Percentiles rank a stretch among this genome's conserved stretches.
Conservation (phyloP, 2,888 invertebrate genomes). For the Dolichomitus sp. region DNA sequence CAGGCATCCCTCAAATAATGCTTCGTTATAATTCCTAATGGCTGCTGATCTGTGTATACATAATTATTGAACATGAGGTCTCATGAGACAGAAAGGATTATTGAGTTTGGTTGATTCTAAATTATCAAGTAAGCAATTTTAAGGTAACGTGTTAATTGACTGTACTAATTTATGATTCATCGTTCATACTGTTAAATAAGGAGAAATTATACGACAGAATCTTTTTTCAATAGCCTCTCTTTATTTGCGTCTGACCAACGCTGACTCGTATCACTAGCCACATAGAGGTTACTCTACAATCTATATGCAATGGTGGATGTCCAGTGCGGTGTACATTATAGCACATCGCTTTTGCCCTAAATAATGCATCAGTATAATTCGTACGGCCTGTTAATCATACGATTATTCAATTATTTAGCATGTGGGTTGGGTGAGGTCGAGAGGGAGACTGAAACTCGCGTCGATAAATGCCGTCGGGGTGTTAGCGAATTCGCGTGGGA, state of each 20-base stretch:
- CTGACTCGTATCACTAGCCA: slow-evolving; percentile 9
- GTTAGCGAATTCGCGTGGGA: slow-evolving; percentile 52
- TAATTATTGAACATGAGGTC: slow-evolving; percentile 74
- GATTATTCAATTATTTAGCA: slow-evolving; percentile 79
- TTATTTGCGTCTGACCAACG: slow-evolving; percentile 8
- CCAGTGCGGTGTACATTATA: slow-evolving; percentile 36
- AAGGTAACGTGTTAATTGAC: too few relatives aligned
- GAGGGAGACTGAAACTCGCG: slow-evolving; percentile 23
- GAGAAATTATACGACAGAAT: not conserved
- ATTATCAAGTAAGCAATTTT: too few relatives aligned
- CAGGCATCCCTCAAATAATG: slow-evolving; percentile 75
- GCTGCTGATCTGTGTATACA: slow-evolving; percentile 77
- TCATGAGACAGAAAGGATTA: not conserved
- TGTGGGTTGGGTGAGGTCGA: slow-evolving; percentile 14
- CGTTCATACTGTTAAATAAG: not conserved
- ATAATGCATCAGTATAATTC: slow-evolving; percentile 78
- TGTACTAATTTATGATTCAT: not conserved
- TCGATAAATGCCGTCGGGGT: slow-evolving; percentile 49
- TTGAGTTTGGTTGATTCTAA: not conserved
- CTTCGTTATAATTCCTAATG: slow-evolving; percentile 74
- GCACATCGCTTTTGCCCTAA: slow-evolving; percentile 71
- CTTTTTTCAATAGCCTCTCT: not conserved
- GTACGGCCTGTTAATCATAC: slow-evolving; percentile 75
- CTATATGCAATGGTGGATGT: not conserved
- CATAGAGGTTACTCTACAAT: not conserved